Evolutionary conservation across 2,888 invertebrate genomes (phyloP).

Genomic region (Drosophila trichaetosa): DNA sequence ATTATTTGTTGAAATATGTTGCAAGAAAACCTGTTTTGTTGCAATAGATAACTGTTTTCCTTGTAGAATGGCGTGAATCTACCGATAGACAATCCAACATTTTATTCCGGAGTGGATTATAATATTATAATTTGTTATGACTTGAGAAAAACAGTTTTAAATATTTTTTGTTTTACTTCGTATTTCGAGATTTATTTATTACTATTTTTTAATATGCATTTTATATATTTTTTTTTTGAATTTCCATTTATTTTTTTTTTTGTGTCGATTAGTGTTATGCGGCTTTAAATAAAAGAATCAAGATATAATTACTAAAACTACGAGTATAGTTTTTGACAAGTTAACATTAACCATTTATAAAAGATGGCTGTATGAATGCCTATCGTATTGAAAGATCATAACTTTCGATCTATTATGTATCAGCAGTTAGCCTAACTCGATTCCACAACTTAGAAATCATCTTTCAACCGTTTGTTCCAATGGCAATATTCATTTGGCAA

Average conservation of each 20-base stretch:
- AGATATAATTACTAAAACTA: too few relatives aligned
- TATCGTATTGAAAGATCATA: too few relatives aligned
- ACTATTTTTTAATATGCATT: too few relatives aligned
- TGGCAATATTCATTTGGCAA: neutral
- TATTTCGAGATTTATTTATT: neutral
- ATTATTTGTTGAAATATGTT: neutral
- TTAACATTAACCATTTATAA: too few relatives aligned
- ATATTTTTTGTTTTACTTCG: neutral
- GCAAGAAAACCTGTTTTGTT: neutral
- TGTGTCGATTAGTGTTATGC: too few relatives aligned
- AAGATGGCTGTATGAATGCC: too few relatives aligned
- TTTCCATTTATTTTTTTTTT: fast-evolving
- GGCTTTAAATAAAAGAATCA: fast-evolving
- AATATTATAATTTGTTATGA: neutral
- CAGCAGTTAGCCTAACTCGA: neutral
- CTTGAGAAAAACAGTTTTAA: neutral
- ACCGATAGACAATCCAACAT: neutral
- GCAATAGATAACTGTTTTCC: neutral
- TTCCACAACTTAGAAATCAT: neutral
- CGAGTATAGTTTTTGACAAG: too few relatives aligned
- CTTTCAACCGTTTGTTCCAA: neutral
- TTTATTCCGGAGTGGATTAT: neutral
- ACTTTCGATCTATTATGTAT: neutral
- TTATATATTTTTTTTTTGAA: fast-evolving
- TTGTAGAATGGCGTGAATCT: neutral